These are phyloP conservation scores for Strigamia transsilvanica DNA, from an alignment of 2,888 invertebrate species.

Conservation along the genomic window DNA sequence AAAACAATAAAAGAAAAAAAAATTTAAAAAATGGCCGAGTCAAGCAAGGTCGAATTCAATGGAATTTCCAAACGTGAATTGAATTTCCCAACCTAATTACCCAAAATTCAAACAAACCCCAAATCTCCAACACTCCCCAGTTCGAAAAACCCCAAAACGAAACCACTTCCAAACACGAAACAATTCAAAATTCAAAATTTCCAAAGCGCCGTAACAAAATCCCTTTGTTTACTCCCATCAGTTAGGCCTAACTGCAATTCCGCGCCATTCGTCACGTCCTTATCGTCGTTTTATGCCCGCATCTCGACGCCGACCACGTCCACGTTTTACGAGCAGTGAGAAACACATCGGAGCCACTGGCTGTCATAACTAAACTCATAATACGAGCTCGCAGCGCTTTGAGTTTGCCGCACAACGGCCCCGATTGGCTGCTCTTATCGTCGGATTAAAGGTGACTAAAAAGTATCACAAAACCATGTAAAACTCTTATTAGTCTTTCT, in stretches of 20 bases:
- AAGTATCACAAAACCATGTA: conserved; percentile 26
- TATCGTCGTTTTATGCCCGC: background rate
- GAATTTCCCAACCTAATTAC: background rate
- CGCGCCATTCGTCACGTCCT: conserved; percentile 2
- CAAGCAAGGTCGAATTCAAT: conserved; percentile 2
- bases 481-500: conserved; percentile 26
- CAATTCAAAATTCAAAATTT: too few species aligned
- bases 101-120: too few species aligned
- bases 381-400: background rate
- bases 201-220: background rate
- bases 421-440: conserved; percentile 9
- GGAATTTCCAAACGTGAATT: background rate
- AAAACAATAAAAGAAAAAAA: conserved; percentile 11
- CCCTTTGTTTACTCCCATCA: background rate
- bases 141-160: too few species aligned
- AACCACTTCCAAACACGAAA: too few species aligned
- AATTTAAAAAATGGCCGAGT: background rate
- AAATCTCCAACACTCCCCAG: too few species aligned
- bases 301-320: background rate
- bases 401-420: background rate
- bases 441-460: conserved; percentile 30
- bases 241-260: background rate
- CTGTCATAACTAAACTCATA: conserved; percentile 46
- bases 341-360: conserved; percentile 32
- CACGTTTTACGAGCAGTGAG: conserved; percentile 42